Evolutionary conservation across 2,797 vertebrate genomes (phyloP).

Genomic region (Chaenodraco wilsoni): DNA sequence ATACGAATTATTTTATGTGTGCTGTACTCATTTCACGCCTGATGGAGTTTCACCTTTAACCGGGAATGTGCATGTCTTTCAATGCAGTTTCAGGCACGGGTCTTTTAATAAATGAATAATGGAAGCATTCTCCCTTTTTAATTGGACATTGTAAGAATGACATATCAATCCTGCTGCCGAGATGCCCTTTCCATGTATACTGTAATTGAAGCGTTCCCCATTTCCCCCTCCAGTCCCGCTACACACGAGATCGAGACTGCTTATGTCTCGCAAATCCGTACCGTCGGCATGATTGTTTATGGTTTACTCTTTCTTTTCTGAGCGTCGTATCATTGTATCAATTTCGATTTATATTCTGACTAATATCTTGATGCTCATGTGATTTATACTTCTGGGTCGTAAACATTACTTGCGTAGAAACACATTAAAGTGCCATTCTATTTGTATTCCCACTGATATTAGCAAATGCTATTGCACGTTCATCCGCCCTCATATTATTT

Average conservation of each 20-base stretch:
- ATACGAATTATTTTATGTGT: constrained; percentile 81
- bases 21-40: constrained; percentile 87
- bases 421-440: constrained; percentile 42
- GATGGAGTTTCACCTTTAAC: constrained; percentile 82
- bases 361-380: constrained; percentile 36
- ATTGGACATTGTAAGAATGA: constrained; percentile 87
- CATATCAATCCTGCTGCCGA: constrained; percentile 81
- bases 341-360: constrained; percentile 20
- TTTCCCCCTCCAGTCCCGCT: constrained; percentile 51
- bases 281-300: constrained; percentile 27
- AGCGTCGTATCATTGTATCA: constrained; percentile 34
- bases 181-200: constrained; percentile 83
- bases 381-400: constrained; percentile 39
- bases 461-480: constrained; percentile 44
- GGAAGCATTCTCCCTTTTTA: constrained; percentile 83
- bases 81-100: constrained; percentile 62
- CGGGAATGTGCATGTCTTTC: constrained; percentile 67
- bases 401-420: constrained; percentile 34
- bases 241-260: constrained; percentile 51
- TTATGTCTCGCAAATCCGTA: constrained; percentile 54
- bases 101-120: constrained; percentile 84
- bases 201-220: constrained; percentile 84
- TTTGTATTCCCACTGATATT: constrained; percentile 46
- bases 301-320: constrained; percentile 39
- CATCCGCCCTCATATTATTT: constrained; percentile 56